These are phyloP conservation scores for Rhinichthys osculus DNA, from an alignment of 2,797 vertebrate genomes.

Conservation along the genomic window DNA sequence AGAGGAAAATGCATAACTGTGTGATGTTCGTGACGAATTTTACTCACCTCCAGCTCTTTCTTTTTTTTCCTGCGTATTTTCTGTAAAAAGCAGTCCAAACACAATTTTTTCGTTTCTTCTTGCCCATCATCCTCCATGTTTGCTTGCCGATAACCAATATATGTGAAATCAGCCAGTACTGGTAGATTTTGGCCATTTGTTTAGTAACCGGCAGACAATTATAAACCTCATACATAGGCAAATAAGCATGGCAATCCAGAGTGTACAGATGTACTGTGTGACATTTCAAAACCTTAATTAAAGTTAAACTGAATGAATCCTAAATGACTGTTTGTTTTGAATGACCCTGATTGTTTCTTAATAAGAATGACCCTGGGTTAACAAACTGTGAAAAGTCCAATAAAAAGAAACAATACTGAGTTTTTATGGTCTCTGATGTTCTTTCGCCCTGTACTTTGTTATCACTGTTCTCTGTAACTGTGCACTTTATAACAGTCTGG, in stretches of 20 bases:
- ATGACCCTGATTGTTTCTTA: neutral
- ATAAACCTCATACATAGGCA: neutral
- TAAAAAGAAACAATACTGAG: neutral
- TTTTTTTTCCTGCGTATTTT: too few relatives aligned
- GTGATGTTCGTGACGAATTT: too few relatives aligned
- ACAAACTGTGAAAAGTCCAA: neutral
- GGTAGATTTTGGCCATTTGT: neutral
- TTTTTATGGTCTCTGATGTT: constrained; percentile 2
- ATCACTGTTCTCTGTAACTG: constrained; percentile 21
- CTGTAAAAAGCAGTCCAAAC: too few relatives aligned
- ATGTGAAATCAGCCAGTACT: neutral
- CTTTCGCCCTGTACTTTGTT: neutral
- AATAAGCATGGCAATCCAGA: neutral
- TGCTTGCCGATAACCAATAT: neutral
- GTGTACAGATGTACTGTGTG: neutral
- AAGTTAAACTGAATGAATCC: neutral
- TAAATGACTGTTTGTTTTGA: neutral
- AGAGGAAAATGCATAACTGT: too few relatives aligned
- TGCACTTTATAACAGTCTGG: constrained; percentile 3
- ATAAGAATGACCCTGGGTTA: neutral
- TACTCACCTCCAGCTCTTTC: too few relatives aligned
- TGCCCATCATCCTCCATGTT: too few relatives aligned
- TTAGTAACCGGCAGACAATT: neutral
- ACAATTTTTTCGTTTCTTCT: too few relatives aligned
- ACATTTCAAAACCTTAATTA: neutral